Base-by-base conservation (phyloP, 1,140 invertebrate genomes). In the Rhyzopertha dominica region DNA sequence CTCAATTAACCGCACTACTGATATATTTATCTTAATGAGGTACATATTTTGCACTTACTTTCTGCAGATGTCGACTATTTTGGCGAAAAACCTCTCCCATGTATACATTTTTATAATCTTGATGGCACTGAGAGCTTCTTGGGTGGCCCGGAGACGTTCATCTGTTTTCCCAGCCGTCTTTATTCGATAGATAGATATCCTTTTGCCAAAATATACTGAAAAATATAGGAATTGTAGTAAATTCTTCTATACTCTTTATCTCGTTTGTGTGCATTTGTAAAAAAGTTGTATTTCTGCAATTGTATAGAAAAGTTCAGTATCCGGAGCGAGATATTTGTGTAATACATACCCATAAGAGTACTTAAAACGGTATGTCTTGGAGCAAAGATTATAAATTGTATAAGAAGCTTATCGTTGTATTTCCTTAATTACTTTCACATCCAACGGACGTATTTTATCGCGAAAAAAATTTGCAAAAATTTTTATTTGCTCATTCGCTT, bases 61-160 rank as follows among this genome's bases (percentile, higher is more conserved):
- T 53, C 59, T 54, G 2, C 49, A 25, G 12, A 36, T 17, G 37
- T 19, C 49, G 9, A 89, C 78, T 20, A 87, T 68, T 31, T 72
- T 73, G 4, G 80, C 80, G 59, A 91, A 90, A 0, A 83, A 85
- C 28, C 80, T 76, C 60, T 90, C 86, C 88, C 88, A 92, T 0
- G 83, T 80, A 58, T 90, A 90, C 87, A 93, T 91, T 69, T 95
- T 95, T 18, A 86, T 90, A 1, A 82, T 80, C 48, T 84, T 81
- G 17, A 85, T 85, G n/a, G 82, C 82, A 28, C 75, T 75, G 12
- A 93, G 80, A 9, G 92, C 83, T 61, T 93, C 89, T 60, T 87
- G 89, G 74, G 90, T 90, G 5, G 90, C 59, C 30, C 84, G 72
- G 0, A 94, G 82, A n/a, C 90, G 68, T 54, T 88, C 77, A 69